phyloP scores from a whole-genome alignment of 2,888 invertebrate species.

The Blomia tropicalis region DNA sequence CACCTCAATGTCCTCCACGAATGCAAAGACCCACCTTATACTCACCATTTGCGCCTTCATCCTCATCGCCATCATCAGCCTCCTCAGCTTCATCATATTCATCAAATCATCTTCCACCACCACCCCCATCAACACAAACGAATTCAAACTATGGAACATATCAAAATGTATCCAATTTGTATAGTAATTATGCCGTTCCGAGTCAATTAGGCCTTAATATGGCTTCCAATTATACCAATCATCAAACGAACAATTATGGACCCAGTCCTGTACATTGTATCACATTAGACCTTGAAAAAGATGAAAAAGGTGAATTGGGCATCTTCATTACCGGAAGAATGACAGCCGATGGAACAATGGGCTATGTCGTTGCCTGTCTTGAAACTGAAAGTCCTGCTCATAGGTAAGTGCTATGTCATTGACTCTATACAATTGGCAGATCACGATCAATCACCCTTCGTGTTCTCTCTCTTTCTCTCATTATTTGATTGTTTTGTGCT shows the following conservation, averaged over 20 bases:
- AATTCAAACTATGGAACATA: background rate
- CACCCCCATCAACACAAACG: background rate
- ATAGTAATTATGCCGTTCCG: constrained; percentile 4
- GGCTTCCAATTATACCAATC: background rate
- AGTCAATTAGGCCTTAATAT: background rate
- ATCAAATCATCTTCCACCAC: background rate
- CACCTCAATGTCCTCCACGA: background rate
- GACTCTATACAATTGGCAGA: background rate
- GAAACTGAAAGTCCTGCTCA: constrained; percentile 49
- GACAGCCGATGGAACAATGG: constrained; percentile 28
- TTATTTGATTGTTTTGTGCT: background rate
- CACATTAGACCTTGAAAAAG: constrained; percentile 42
- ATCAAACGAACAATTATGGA: background rate
- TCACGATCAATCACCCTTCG: background rate
- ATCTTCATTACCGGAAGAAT: constrained; percentile 45
- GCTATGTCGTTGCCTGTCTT: constrained; percentile 46
- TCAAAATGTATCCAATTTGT: constrained; percentile 13
- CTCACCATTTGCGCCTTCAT: background rate
- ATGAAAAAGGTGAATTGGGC: constrained; percentile 48
- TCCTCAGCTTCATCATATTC: background rate
- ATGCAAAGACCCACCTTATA: background rate
- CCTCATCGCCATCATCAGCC: background rate
- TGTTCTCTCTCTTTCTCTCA: background rate
- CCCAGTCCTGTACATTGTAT: constrained; percentile 3
- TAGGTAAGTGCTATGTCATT: constrained; percentile 39